Percentiles rank a stretch among this genome's conserved stretches.
Conservation (phyloP, 1,140 invertebrate species). For the Drosophila truncata region DNA sequence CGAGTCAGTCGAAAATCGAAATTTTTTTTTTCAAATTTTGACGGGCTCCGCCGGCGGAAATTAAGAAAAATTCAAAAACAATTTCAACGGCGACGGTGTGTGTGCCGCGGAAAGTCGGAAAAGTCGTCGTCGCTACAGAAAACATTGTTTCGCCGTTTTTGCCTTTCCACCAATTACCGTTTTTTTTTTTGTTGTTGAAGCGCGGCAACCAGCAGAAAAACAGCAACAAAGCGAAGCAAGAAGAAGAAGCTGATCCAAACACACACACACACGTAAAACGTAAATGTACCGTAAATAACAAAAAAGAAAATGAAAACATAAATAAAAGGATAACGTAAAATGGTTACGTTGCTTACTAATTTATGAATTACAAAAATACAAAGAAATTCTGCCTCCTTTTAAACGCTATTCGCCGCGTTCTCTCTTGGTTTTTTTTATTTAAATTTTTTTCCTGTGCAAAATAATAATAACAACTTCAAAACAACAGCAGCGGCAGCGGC, state of each 20-base stretch:
- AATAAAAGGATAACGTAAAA: slow-evolving; percentile 50
- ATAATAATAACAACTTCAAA: slow-evolving; percentile 52
- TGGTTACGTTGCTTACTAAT: slow-evolving; percentile 56
- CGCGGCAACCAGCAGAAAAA: neutral
- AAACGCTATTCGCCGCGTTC: slow-evolving; percentile 22
- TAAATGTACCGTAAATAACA: neutral
- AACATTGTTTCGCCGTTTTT: slow-evolving; percentile 11
- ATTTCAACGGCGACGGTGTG: slow-evolving; percentile 10
- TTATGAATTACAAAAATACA: slow-evolving; percentile 32
- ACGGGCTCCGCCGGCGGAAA: slow-evolving; percentile 6
- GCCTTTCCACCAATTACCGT: slow-evolving; percentile 7
- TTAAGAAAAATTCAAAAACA: slow-evolving; percentile 10
- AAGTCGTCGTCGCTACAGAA: slow-evolving; percentile 15
- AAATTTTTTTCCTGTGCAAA: slow-evolving; percentile 56
- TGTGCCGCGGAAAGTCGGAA: slow-evolving; percentile 13
- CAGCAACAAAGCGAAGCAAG: neutral
- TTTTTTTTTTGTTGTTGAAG: neutral
- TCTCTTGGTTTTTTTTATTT: slow-evolving; percentile 50
- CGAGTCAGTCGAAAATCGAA: neutral
- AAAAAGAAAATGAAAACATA: slow-evolving; percentile 6
- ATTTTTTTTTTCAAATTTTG: slow-evolving; percentile 1
- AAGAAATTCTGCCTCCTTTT: neutral
- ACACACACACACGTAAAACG: slow-evolving; percentile 4
- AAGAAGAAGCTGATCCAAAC: slow-evolving; percentile 4
- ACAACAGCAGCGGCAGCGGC: slow-evolving; percentile 21